Evolutionary conservation across 2,797 vertebrate species (phyloP).

Genomic region (Synaphobranchus kaupii): DNA sequence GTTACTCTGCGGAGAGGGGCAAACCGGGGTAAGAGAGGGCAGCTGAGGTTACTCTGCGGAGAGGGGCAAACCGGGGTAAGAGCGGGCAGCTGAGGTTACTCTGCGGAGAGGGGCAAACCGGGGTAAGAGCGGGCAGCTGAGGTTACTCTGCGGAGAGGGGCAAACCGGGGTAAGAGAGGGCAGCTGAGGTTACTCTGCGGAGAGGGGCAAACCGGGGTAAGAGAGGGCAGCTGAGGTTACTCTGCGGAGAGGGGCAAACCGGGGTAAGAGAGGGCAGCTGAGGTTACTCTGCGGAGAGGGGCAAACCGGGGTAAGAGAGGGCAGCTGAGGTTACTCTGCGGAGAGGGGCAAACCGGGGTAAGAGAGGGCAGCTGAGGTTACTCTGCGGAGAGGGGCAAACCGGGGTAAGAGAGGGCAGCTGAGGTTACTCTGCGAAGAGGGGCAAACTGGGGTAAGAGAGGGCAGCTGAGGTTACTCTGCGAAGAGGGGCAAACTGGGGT

Average conservation of each 20-base stretch:
- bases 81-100: background rate
- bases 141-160: background rate
- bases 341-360: background rate
- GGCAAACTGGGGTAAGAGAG: background rate
- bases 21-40: background rate
- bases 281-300: background rate
- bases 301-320: background rate
- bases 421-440: background rate
- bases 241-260: background rate
- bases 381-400: background rate
- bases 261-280: background rate
- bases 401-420: background rate
- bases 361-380: background rate
- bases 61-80: background rate
- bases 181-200: background rate
- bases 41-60: background rate
- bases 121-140: background rate
- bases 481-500: background rate
- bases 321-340: background rate
- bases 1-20: background rate
- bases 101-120: background rate
- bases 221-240: background rate
- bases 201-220: background rate
- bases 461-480: background rate
- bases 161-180: background rate